Conservation (phyloP, 2,888 invertebrate species). For the Drosophila algonquin region DNA sequence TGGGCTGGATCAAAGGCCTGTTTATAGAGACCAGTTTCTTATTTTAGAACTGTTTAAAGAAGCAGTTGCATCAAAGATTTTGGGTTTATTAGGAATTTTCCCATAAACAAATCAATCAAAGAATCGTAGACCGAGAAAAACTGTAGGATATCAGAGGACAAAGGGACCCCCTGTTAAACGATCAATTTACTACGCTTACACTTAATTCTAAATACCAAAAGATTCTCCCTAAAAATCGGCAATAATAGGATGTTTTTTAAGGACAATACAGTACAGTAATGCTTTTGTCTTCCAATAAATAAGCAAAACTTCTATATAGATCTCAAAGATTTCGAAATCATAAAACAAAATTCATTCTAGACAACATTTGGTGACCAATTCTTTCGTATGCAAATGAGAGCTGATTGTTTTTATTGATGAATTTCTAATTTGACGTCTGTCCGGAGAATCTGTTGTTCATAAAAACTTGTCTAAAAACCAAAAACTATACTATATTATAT, state of each 20-base stretch:
- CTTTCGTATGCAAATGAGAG: constrained; percentile 20
- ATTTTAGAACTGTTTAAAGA: background rate
- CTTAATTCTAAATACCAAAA: too few relatives aligned
- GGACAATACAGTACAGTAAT: too few relatives aligned
- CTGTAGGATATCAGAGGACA: too few relatives aligned
- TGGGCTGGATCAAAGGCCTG: background rate
- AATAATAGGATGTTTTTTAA: too few relatives aligned
- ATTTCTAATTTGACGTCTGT: constrained; percentile 50
- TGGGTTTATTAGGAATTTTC: too few relatives aligned
- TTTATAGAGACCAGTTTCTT: background rate
- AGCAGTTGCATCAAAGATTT: background rate
- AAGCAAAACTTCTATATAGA: too few relatives aligned
- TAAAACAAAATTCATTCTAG: constrained; percentile 16
- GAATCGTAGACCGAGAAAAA: background rate
- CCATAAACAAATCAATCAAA: too few relatives aligned
- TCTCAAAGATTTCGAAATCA: background rate
- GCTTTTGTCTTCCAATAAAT: too few relatives aligned
- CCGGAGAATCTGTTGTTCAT: constrained; percentile 4
- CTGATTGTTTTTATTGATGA: constrained; percentile 49
- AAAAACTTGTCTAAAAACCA: constrained; percentile 1
- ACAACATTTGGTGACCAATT: background rate
- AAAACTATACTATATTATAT: background rate
- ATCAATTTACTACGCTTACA: too few relatives aligned
- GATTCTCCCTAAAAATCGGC: too few relatives aligned
- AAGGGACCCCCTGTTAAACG: too few relatives aligned